Percentiles rank a stretch among this genome's conserved stretches.
phyloP scores from a whole-genome alignment of 2,888 invertebrate genomes.

The Microchrysa polita region DNA sequence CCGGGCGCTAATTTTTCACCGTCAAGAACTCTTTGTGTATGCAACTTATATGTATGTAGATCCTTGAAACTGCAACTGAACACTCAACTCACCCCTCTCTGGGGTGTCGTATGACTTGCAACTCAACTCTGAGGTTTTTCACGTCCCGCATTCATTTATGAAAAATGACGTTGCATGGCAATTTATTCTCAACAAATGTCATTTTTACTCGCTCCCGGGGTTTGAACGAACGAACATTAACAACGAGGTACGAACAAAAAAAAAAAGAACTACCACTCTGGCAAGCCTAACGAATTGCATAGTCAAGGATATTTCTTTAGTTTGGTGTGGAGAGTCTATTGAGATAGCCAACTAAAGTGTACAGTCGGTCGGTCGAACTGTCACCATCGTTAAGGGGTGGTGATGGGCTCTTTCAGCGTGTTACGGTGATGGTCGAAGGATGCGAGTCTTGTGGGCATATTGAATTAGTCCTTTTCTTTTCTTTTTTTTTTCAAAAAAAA shows the following conservation, averaged over 20 bases:
- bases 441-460: not conserved
- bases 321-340: slow-evolving; percentile 2
- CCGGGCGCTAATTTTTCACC: slow-evolving; percentile 17
- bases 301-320: slow-evolving; percentile 35
- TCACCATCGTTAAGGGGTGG: not conserved
- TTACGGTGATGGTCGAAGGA: not conserved
- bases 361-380: not conserved
- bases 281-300: slow-evolving; percentile 20
- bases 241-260: too few species aligned
- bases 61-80: too few species aligned
- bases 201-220: slow-evolving; percentile 34
- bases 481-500: too few species aligned
- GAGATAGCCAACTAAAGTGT: not conserved
- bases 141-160: slow-evolving; percentile 42
- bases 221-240: slow-evolving; percentile 11
- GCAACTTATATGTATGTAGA: slow-evolving; percentile 10
- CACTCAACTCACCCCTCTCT: slow-evolving; percentile 17
- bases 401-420: not conserved
- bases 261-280: too few species aligned
- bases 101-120: slow-evolving; percentile 12
- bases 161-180: slow-evolving; percentile 50
- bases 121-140: slow-evolving; percentile 41
- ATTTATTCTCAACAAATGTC: slow-evolving; percentile 50
- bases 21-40: slow-evolving; percentile 1
- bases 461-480: too few species aligned